A percentile compares a stretch with the other conserved stretches of the same genome.
These are phyloP conservation scores for Geophilus truncorum DNA, from an alignment of 2,888 invertebrate genomes.

Conservation along the genomic window DNA sequence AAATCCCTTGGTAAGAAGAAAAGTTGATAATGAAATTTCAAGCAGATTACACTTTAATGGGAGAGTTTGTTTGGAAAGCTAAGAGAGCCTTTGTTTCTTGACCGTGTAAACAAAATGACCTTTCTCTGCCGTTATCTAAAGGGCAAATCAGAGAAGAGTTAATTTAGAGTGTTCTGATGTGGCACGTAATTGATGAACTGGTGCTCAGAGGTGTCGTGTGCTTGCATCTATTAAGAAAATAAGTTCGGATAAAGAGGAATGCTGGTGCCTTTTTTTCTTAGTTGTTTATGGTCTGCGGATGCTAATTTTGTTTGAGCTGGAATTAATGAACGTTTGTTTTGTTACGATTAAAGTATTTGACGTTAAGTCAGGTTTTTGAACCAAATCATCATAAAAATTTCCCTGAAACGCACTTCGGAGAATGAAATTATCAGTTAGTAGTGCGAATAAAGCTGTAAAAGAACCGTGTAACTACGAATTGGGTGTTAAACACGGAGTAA, in stretches of 20 bases:
- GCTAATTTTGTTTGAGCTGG: neutral
- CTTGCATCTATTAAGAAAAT: neutral
- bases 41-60: neutral
- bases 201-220: neutral
- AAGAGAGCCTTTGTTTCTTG: neutral
- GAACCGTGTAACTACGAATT: too few relatives aligned
- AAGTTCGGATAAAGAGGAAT: neutral
- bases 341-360: neutral
- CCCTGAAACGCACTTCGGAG: too few relatives aligned
- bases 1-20: slow-evolving; percentile 48
- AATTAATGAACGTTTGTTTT: too few relatives aligned
- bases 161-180: neutral
- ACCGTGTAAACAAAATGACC: neutral
- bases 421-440: too few relatives aligned
- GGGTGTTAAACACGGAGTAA: neutral
- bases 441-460: neutral
- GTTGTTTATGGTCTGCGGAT: neutral
- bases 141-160: neutral
- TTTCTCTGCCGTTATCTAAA: neutral
- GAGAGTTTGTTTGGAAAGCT: neutral
- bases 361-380: too few relatives aligned
- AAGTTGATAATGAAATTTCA: slow-evolving; percentile 13
- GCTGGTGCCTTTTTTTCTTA: neutral
- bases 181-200: neutral
- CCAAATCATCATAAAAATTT: too few relatives aligned